Conservation (phyloP, 2,888 invertebrate species). For the Nymphalis c-album region DNA sequence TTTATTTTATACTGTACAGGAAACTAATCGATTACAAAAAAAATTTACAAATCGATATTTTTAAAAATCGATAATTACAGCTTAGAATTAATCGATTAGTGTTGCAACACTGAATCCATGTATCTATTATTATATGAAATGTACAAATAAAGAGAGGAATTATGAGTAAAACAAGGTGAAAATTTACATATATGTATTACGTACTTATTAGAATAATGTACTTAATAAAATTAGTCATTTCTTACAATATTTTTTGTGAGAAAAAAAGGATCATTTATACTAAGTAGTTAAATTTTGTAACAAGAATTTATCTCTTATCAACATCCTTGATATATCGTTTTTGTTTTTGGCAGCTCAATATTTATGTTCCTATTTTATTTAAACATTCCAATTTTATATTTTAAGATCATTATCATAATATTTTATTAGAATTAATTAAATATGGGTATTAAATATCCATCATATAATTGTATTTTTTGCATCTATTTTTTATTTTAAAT, state of each 20-base stretch:
- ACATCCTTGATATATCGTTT: neutral
- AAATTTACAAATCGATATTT: neutral
- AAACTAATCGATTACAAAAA: neutral
- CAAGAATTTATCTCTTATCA: neutral
- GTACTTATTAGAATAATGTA: too few relatives aligned
- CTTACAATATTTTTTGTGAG: too few relatives aligned
- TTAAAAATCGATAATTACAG: neutral
- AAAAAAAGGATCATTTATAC: too few relatives aligned
- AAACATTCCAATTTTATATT: neutral
- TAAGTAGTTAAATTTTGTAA: neutral
- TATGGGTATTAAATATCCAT: constrained; percentile 2
- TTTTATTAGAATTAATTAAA: neutral
- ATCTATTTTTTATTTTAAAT: neutral
- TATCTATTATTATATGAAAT: neutral
- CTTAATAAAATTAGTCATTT: too few relatives aligned
- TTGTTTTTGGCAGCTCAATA: neutral
- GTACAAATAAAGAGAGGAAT: too few relatives aligned
- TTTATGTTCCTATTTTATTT: constrained; percentile 9
- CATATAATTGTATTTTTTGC: neutral
- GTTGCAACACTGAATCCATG: neutral
- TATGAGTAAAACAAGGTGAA: too few relatives aligned
- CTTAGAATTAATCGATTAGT: neutral
- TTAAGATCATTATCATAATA: neutral
- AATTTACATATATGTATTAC: too few relatives aligned
- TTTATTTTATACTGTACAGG: neutral